phyloP scores from a whole-genome alignment of 2,888 invertebrate species.

The Anorthoa munda region DNA sequence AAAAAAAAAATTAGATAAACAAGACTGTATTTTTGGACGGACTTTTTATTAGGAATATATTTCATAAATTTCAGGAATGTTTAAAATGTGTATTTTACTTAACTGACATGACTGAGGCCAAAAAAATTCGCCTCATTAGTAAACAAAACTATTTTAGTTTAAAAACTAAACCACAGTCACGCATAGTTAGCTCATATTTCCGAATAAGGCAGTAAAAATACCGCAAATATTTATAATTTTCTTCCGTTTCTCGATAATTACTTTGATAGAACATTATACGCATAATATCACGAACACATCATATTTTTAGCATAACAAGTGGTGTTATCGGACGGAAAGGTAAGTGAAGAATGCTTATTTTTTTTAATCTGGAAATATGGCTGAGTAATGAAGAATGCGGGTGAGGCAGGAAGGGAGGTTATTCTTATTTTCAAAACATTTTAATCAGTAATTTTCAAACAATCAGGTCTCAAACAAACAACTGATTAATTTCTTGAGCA shows the following conservation, averaged over 20 bases:
- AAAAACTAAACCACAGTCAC: conserved; percentile 2
- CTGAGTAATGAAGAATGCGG: neutral
- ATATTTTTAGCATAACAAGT: conserved; percentile 8
- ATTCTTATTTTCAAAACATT: no score
- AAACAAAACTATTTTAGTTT: neutral
- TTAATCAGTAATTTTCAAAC: no score
- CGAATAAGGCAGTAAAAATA: conserved; percentile 23
- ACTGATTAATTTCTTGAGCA: no score
- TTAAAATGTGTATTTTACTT: neutral
- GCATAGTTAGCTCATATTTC: conserved; percentile 8
- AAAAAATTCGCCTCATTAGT: conserved; percentile 11
- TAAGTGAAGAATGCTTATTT: neutral
- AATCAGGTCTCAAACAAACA: no score
- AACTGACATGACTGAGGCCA: neutral
- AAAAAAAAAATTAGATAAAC: no score
- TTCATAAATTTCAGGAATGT: neutral
- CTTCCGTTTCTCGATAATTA: conserved; percentile 51
- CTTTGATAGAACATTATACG: conserved; percentile 27
- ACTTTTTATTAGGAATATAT: neutral
- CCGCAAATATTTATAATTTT: conserved; percentile 20
- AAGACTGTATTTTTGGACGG: neutral
- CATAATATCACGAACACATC: conserved; percentile 43
- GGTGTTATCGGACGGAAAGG: neutral
- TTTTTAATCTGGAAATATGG: neutral
- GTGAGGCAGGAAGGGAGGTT: no score